Conservation (phyloP, 2,888 invertebrate species). For the Rhagonycha fulva region DNA sequence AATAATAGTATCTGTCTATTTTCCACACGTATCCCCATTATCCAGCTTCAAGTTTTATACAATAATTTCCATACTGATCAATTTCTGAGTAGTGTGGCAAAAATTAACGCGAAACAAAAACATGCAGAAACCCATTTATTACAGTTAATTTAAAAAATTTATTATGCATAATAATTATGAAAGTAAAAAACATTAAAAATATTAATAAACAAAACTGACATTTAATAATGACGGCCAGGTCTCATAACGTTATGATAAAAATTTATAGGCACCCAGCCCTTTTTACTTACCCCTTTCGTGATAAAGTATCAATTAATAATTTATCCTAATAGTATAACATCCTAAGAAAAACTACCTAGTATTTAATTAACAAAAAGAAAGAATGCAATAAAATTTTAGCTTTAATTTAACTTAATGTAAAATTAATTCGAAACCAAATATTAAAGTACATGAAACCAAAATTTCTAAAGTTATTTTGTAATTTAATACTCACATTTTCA, state of each 20-base stretch:
- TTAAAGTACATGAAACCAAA: neutral
- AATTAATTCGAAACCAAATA: neutral
- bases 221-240: neutral
- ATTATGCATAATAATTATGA: neutral
- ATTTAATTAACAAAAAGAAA: neutral
- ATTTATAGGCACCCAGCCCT: neutral
- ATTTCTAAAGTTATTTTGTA: neutral
- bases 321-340: neutral
- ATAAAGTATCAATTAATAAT: neutral
- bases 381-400: neutral
- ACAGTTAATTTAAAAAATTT: neutral
- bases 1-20: neutral
- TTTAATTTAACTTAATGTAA: neutral
- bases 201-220: neutral
- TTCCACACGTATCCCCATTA: neutral
- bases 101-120: neutral
- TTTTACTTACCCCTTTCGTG: neutral
- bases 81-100: neutral
- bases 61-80: neutral
- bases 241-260: neutral
- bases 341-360: neutral
- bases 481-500: neutral
- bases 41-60: neutral
- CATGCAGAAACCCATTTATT: neutral
- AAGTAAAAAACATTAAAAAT: neutral